Conservation (phyloP, 2,113 vertebrate species). For the Misgurnus anguillicaudatus region DNA sequence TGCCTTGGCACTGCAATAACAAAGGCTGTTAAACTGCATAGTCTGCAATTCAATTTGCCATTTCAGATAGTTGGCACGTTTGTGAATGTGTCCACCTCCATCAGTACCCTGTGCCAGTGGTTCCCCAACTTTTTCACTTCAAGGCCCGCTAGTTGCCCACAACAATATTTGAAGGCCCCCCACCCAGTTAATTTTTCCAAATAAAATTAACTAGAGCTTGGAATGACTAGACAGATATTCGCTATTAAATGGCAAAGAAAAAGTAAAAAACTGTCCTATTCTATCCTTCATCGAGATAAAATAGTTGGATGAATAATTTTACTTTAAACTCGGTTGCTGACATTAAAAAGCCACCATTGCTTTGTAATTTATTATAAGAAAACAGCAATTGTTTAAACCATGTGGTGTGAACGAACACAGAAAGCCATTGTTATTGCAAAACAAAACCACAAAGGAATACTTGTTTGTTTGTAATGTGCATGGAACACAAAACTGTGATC, state of each 20-base stretch:
- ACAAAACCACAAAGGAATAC: conserved; percentile 22
- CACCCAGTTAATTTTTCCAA: too few species aligned
- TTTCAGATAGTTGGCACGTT: conserved; percentile 56
- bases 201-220: too few species aligned
- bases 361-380: conserved; percentile 4
- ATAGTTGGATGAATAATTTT: not conserved
- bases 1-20: conserved; percentile 46
- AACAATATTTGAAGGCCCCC: too few species aligned
- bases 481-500: conserved; percentile 8
- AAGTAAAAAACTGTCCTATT: not conserved
- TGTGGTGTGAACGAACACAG: conserved; percentile 9
- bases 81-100: conserved; percentile 29
- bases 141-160: too few species aligned
- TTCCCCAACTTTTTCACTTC: not conserved
- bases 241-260: not conserved
- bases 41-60: conserved; percentile 52
- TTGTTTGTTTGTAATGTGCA: not conserved
- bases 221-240: too few species aligned
- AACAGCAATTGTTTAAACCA: conserved; percentile 2
- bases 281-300: not conserved
- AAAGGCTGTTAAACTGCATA: conserved; percentile 64
- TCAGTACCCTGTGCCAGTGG: not conserved
- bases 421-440: conserved; percentile 15
- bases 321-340: not conserved
- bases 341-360: not conserved